These are phyloP conservation scores for Monochamus alternatus DNA, from an alignment of 2,888 invertebrate species.

Conservation along the genomic window DNA sequence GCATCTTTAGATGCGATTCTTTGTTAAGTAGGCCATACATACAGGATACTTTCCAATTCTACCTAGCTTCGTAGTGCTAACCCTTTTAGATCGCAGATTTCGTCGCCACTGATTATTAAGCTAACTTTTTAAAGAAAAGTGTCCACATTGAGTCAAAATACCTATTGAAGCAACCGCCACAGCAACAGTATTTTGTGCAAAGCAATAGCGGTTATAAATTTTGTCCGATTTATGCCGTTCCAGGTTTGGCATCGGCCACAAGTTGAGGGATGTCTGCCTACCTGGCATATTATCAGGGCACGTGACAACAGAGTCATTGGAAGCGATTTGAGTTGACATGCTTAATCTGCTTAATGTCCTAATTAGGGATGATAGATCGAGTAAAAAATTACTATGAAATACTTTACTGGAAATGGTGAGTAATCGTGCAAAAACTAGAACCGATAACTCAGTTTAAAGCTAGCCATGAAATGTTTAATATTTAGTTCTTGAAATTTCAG, in stretches of 20 bases:
- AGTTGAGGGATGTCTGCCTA: background rate
- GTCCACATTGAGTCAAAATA: no score
- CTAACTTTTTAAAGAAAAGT: no score
- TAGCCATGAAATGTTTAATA: no score
- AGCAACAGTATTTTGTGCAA: background rate
- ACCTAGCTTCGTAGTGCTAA: no score
- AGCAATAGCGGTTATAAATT: conserved; percentile 1
- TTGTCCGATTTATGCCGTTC: background rate
- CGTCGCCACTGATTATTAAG: no score
- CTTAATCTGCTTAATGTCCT: conserved; percentile 6
- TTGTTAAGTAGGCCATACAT: no score
- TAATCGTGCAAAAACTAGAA: background rate
- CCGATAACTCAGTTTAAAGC: no score
- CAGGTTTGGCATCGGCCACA: background rate
- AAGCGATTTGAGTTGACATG: background rate
- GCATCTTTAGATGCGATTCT: no score
- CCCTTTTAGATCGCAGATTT: no score
- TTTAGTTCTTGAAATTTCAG: no score
- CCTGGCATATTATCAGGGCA: conserved; percentile 4
- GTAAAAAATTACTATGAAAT: background rate
- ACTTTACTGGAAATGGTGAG: background rate
- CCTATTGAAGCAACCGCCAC: no score
- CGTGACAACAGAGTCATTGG: conserved; percentile 7
- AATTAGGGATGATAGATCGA: background rate
- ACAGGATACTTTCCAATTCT: no score